Evolutionary conservation across 2,888 invertebrate genomes (phyloP).

Genomic region (Vannuccia rotundouncinata): DNA sequence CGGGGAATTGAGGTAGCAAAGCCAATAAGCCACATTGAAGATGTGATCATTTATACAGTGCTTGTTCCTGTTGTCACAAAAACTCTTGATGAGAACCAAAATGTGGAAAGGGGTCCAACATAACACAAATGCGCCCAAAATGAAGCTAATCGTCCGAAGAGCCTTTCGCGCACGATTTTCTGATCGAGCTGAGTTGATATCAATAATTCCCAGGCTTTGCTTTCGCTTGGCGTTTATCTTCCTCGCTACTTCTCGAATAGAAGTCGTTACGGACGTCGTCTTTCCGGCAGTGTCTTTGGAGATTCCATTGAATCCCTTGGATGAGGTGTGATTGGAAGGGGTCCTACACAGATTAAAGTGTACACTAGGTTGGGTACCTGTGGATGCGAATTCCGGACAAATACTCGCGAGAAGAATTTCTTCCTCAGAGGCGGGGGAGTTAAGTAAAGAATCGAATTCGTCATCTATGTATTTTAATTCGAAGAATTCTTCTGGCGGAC

Average conservation of each 20-base stretch:
- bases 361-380: too few species aligned
- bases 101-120: conserved; percentile 99
- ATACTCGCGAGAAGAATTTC: background rate
- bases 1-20: conserved; percentile 97
- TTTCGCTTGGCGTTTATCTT: background rate
- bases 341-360: background rate
- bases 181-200: conserved; percentile 61
- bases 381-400: background rate
- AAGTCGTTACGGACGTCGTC: background rate
- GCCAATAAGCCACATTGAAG: conserved; percentile 57
- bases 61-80: conserved; percentile 63
- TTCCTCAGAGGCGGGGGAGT: background rate
- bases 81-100: conserved; percentile 86
- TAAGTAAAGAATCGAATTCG: background rate
- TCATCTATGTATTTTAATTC: background rate
- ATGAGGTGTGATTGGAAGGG: background rate
- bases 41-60: conserved; percentile 44
- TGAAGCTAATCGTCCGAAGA: conserved; percentile 93
- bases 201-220: background rate
- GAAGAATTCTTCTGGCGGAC: background rate
- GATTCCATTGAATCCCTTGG: background rate
- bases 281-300: background rate
- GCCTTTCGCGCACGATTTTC: conserved; percentile 98
- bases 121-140: conserved; percentile 87
- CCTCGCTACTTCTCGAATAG: background rate